Evolutionary conservation across 2,113 vertebrate genomes (phyloP).

Genomic region (Catagonus wagneri): DNA sequence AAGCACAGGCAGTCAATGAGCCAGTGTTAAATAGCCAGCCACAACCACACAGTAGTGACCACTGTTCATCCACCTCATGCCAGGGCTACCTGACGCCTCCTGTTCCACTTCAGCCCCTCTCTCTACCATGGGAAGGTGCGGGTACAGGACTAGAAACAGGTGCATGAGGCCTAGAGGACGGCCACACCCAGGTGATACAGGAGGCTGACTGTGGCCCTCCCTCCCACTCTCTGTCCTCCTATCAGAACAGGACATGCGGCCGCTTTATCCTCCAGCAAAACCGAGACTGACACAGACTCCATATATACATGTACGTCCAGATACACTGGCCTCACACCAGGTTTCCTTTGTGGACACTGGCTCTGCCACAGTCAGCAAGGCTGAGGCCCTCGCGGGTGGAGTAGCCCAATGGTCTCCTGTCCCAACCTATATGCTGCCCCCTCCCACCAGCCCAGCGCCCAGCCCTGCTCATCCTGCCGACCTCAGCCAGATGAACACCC

Average conservation of each 20-base stretch:
- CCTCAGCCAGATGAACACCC: neutral
- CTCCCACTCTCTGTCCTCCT: neutral
- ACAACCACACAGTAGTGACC: neutral
- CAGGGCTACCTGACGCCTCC: neutral
- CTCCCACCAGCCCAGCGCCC: too few species aligned
- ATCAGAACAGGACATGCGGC: neutral
- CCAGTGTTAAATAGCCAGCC: neutral
- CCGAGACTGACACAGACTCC: neutral
- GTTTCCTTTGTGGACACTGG: neutral
- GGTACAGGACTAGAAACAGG: neutral
- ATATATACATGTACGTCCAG: neutral
- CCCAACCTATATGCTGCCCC: neutral
- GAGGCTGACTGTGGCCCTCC: neutral
- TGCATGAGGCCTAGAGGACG: neutral
- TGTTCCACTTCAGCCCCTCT: neutral
- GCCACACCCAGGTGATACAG: neutral
- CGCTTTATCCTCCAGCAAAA: neutral
- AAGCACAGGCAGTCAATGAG: neutral
- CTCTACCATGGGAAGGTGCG: neutral
- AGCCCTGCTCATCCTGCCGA: too few species aligned
- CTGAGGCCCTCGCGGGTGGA: fast-evolving
- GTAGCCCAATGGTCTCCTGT: neutral
- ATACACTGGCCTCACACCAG: neutral
- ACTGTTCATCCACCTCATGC: neutral
- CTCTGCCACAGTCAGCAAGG: neutral